Evolutionary conservation across 1,140 invertebrate species (phyloP), one percentile per base, ranked within the genome.

Genomic region (Tyrophagus putrescentiae): DNA sequence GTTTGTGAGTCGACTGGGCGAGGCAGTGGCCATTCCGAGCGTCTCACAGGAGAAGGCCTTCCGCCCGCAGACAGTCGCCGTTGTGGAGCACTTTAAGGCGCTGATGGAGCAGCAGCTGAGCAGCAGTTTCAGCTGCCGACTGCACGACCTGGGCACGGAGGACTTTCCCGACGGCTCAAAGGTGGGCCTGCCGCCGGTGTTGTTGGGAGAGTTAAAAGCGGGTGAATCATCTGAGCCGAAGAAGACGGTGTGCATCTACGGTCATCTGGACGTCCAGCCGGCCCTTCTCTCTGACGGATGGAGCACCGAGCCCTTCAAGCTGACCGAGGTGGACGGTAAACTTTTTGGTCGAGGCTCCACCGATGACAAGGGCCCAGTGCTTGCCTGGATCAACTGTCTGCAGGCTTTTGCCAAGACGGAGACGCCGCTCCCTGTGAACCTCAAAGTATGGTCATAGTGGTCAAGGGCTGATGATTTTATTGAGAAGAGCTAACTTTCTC

Each of bases 251-350:
- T 80, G 88, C 53, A 78, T 98, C 52, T 98, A 98, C 75, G 95
- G 94, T 0, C 95, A 98, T 76, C 79, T 98, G 66, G 95, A 98
- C 78, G 94, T 98, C 1, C 94, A 97, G 72, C 93, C 94, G 44
- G 94, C 94, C 6, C 67, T 82, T 5, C 82, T 81, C 67, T 82
- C 84, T 64, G 92, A 98, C 78, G 93, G 93, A 5, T 98, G 93
- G 94, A 76, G 90, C 65, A 86, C 87, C 1, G 89, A 98, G 60
- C 95, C 95, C 1, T 98, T 98, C 76, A 78, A 78, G 16, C 75
- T 98, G 25, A 82, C 81, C 48, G 87, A 94, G 70, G 82, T 81
- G 66, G 78, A 96, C 78, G 88, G 80, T 0, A 95, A 96, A 72
- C 75, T 98, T 3, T 97, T 78, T 76, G 94, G 91, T 0, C 76